phyloP scores from a whole-genome alignment of 1,140 invertebrate species.

The Vanessa atalanta region DNA sequence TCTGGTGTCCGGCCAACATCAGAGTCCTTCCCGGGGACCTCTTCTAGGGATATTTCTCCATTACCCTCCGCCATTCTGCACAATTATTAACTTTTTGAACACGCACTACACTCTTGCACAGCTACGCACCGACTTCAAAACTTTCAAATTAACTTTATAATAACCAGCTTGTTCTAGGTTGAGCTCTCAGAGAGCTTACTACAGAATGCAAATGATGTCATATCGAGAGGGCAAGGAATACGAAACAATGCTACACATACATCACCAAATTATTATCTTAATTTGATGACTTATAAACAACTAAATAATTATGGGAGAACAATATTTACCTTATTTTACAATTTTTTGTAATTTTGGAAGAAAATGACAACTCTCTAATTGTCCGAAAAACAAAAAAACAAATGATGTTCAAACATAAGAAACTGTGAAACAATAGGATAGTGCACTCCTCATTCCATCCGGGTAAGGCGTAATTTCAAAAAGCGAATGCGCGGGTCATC shows the following conservation, averaged over 20 bases:
- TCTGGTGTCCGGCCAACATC: conserved; percentile 91
- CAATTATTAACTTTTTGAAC: conserved; percentile 78
- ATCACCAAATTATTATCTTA: conserved; percentile 48
- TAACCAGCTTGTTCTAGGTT: conserved; percentile 42
- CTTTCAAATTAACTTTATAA: conserved; percentile 42
- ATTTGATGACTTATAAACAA: conserved; percentile 21
- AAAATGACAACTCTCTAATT: conserved; percentile 77
- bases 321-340: conserved; percentile 79
- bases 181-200: conserved; percentile 53
- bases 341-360: conserved; percentile 80
- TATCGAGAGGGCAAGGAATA: conserved; percentile 67
- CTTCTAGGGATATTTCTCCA: conserved; percentile 92
- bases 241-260: conserved; percentile 54
- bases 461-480: conserved; percentile 76
- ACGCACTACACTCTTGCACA: conserved; percentile 65
- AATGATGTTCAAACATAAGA: conserved; percentile 80
- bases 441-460: conserved; percentile 79
- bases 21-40: conserved; percentile 87
- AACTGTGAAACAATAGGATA: conserved; percentile 77
- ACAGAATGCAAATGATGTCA: conserved; percentile 68
- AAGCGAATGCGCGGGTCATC: conserved; percentile 75
- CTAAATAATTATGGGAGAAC: conserved; percentile 44
- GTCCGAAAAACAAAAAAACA: conserved; percentile 81
- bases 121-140: conserved; percentile 30
- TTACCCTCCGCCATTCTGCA: conserved; percentile 93